phyloP scores from a whole-genome alignment of 1,140 invertebrate genomes.

The Papilio xuthus region DNA sequence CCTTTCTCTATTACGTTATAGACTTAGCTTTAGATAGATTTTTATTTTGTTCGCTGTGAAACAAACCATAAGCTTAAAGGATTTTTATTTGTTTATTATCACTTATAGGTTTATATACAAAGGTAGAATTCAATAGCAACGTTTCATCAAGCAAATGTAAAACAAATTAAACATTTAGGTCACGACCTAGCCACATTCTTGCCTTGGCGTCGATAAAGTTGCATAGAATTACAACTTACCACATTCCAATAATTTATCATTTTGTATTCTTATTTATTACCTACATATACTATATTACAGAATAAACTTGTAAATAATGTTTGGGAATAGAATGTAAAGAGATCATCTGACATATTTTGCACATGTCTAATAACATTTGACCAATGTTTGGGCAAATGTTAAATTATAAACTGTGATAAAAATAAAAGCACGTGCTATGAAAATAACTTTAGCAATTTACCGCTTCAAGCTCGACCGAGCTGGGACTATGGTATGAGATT shows the following conservation, averaged over 20 bases:
- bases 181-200: slow-evolving; percentile 51
- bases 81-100: background rate
- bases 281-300: background rate
- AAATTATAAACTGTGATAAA: background rate
- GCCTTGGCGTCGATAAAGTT: slow-evolving; percentile 40
- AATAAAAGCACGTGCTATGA: slow-evolving; percentile 46
- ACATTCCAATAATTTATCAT: slow-evolving; percentile 42
- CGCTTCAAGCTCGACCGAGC: slow-evolving; percentile 65
- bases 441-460: slow-evolving; percentile 61
- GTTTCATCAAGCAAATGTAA: slow-evolving; percentile 28
- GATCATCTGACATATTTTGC: background rate
- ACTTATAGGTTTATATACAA: background rate
- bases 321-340: background rate
- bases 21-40: background rate
- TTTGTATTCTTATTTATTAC: slow-evolving; percentile 8
- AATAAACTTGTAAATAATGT: background rate
- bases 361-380: background rate
- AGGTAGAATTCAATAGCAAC: background rate
- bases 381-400: background rate
- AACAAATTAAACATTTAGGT: slow-evolving; percentile 42
- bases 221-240: slow-evolving; percentile 44
- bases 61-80: background rate
- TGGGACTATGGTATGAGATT: slow-evolving; percentile 53
- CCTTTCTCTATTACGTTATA: slow-evolving; percentile 36
- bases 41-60: background rate